These are phyloP conservation scores for Aethes cnicana DNA, from an alignment of 2,888 invertebrate species.

Conservation along the genomic window DNA sequence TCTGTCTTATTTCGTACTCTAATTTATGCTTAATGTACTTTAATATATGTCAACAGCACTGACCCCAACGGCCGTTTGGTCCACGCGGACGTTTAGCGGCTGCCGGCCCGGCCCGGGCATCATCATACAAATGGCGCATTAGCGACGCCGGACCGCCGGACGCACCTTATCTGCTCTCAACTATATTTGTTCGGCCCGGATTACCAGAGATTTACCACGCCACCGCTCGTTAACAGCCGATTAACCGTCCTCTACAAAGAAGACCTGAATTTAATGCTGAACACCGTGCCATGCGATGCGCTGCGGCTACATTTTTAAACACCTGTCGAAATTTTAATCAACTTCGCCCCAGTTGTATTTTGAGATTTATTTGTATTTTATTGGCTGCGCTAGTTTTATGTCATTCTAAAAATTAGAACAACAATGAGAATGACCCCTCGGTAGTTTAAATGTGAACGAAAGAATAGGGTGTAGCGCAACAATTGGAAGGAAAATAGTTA, in stretches of 20 bases:
- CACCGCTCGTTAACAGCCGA: constrained; percentile 70
- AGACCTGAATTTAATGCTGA: constrained; percentile 63
- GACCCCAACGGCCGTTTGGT: constrained; percentile 37
- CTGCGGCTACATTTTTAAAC: constrained; percentile 56
- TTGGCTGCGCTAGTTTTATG: neutral
- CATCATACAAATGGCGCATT: constrained; percentile 81
- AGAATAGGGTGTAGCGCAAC: constrained; percentile 34
- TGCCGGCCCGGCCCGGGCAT: constrained; percentile 49
- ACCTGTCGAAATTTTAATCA: constrained; percentile 43
- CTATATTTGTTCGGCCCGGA: constrained; percentile 80
- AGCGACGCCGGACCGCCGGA: constrained; percentile 62
- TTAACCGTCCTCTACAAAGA: constrained; percentile 78
- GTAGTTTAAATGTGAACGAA: constrained; percentile 23
- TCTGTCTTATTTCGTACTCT: too few relatives aligned
- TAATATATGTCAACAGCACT: constrained; percentile 19
- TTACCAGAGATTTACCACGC: constrained; percentile 79
- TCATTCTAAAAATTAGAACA: constrained; percentile 7
- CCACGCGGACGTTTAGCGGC: constrained; percentile 41
- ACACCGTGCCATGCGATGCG: constrained; percentile 48
- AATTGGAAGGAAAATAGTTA: constrained; percentile 39
- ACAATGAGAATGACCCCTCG: constrained; percentile 19
- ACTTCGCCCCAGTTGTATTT: too few relatives aligned
- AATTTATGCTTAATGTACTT: too few relatives aligned
- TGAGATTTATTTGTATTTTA: too few relatives aligned
- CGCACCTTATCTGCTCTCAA: constrained; percentile 79